phyloP scores from a whole-genome alignment of 2,888 invertebrate genomes.

The Chrysomela aeneicollis region DNA sequence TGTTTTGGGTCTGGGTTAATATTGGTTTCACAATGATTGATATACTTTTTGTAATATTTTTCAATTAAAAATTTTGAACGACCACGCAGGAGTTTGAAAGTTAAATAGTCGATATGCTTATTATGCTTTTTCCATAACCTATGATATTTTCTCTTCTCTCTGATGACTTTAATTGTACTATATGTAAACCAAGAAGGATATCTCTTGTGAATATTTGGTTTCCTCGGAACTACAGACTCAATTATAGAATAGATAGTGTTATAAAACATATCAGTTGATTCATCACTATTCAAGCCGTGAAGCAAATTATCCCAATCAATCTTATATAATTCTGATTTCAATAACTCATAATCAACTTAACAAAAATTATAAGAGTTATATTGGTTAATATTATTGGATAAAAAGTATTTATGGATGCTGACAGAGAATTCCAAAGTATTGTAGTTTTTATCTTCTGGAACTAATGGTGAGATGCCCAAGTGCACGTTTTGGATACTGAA shows the following conservation, averaged over 20 bases:
- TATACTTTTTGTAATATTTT: not conserved
- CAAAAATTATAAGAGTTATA: slow-evolving; percentile 2
- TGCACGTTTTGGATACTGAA: too few species aligned
- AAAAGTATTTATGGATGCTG: too few species aligned
- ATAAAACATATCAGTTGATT: too few species aligned
- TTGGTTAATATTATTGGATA: not conserved
- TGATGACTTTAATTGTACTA: not conserved
- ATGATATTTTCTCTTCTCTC: not conserved
- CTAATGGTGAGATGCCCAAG: too few species aligned
- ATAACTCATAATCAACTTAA: slow-evolving; percentile 9
- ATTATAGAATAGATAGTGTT: too few species aligned
- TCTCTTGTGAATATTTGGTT: not conserved
- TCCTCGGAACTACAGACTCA: not conserved
- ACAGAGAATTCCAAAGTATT: not conserved
- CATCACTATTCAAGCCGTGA: not conserved
- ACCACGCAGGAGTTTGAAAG: not conserved
- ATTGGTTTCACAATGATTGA: too few species aligned
- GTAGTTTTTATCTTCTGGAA: not conserved
- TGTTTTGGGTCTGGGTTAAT: too few species aligned
- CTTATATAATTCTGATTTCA: slow-evolving; percentile 2
- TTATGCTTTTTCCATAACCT: not conserved
- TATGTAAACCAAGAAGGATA: not conserved
- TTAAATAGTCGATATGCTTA: not conserved
- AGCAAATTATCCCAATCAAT: not conserved
- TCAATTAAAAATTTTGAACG: slow-evolving; percentile 1